Base-by-base conservation (phyloP, 53 echinoderm and acorn worm genomes). In the Astropecten irregularis region DNA sequence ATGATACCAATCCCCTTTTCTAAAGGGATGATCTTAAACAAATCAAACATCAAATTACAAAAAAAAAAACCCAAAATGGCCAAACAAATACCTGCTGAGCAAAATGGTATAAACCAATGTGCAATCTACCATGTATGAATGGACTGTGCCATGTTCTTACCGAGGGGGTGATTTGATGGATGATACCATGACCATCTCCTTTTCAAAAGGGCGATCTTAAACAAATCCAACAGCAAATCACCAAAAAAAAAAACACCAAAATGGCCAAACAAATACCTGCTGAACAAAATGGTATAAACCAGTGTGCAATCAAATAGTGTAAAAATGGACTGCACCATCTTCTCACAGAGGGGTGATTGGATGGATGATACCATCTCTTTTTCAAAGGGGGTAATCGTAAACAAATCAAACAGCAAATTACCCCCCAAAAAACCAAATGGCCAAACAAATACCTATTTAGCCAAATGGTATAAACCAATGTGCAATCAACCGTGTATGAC, bases 81-180 rank as follows among this genome's bases (percentile, higher is more conserved):
- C n/a, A n/a, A n/a, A n/a, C n/a, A n/a, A n/a, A n/a, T n/a, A n/a
- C n/a, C n/a, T n/a, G n/a, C n/a, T n/a, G n/a, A n/a, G n/a, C n/a
- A n/a, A n/a, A 64, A 38, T 64, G 65, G 65, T 36, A 64, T 29
- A 8, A 64, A 37, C 65, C 65, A 64, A 6, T 19, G n/a, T n/a
- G n/a, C n/a, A n/a, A n/a, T n/a, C n/a, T n/a, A n/a, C n/a, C n/a
- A n/a, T n/a, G n/a, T n/a, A n/a, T n/a, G n/a, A n/a, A 8, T 28
- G 77, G 77, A 42, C 42, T 27, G 33, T 18, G 7, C 56, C 52
- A 65, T 21, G 26, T 13, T 86, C 95, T 90, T 82, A 92, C 92
- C 56, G 95, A 89, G 39, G 95, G 95, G 52, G 96, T 95, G 33
- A 95, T 71, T 88, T 94, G 94, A 85, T n/a, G n/a, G n/a, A n/a